Percentiles rank a stretch among this genome's conserved stretches.
These are phyloP conservation scores for Mixornis gularis DNA, from an alignment of 2,113 vertebrate genomes.

Conservation along the genomic window DNA sequence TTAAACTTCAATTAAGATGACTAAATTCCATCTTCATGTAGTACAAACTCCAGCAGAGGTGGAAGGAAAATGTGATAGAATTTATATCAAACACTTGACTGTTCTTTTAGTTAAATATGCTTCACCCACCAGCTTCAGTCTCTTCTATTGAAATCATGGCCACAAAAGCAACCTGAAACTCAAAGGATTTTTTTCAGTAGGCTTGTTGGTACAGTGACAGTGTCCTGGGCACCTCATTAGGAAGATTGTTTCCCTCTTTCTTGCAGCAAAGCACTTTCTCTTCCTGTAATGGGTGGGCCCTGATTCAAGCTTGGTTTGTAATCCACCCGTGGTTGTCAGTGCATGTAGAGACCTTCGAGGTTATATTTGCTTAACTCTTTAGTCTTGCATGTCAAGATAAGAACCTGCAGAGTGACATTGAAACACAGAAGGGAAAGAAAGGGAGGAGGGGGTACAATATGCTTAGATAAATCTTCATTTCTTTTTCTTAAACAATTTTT, in stretches of 20 bases:
- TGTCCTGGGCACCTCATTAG: not conserved
- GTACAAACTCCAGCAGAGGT: not conserved
- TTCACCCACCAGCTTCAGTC: not conserved
- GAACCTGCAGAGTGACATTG: not conserved
- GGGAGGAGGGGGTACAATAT: not conserved
- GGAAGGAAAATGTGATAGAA: not conserved
- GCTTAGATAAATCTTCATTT: not conserved
- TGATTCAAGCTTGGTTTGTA: not conserved
- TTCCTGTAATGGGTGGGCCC: not conserved
- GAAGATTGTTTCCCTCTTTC: not conserved
- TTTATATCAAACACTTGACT: not conserved
- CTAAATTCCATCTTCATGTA: not conserved
- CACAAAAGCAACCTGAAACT: not conserved
- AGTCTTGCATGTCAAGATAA: not conserved
- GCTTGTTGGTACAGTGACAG: not conserved
- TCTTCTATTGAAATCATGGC: not conserved
- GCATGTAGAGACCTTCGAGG: not conserved
- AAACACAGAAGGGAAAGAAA: not conserved
- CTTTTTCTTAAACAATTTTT: not conserved
- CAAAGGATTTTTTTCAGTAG: not conserved
- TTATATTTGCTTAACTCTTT: slow-evolving; percentile 1
- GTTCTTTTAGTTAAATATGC: not conserved
- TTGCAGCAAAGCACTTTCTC: not conserved
- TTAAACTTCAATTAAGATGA: not conserved
- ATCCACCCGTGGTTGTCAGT: not conserved